Percentiles rank a stretch among this genome's conserved stretches.
Evolutionary conservation across 92 coral and sea anemone species (phyloP).

Genomic region (Porites rus): DNA sequence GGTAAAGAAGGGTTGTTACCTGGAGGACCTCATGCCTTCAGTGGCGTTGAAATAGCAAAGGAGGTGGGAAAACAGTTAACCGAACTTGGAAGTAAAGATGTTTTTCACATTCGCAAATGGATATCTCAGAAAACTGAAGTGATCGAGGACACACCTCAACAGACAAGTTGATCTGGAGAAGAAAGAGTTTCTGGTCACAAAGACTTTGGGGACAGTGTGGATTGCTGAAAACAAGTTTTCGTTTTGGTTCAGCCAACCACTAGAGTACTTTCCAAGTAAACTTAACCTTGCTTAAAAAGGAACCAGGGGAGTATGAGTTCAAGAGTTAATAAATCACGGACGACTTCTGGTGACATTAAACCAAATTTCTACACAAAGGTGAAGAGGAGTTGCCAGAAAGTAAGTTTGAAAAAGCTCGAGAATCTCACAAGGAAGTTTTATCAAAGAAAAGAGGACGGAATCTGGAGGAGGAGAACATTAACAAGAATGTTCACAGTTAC

Average conservation of each 20-base stretch:
- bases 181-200: slow-evolving; percentile 46
- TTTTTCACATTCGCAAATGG: slow-evolving; percentile 72
- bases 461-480: background rate
- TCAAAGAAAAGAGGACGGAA: slow-evolving; percentile 23
- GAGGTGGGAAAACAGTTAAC: slow-evolving; percentile 55
- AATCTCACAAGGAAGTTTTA: slow-evolving; percentile 28
- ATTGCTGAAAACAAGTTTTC: slow-evolving; percentile 61
- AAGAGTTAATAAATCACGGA: slow-evolving; percentile 17
- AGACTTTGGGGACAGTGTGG: slow-evolving; percentile 69
- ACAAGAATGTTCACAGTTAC: slow-evolving; percentile 6
- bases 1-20: slow-evolving; percentile 60
- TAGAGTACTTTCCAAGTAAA: slow-evolving; percentile 64
- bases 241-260: slow-evolving; percentile 43
- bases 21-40: slow-evolving; percentile 74
- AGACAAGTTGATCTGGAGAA: slow-evolving; percentile 61
- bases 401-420: slow-evolving; percentile 38
- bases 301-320: slow-evolving; percentile 40
- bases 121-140: slow-evolving; percentile 57
- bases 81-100: slow-evolving; percentile 59
- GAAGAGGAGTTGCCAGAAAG: slow-evolving; percentile 46
- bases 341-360: slow-evolving; percentile 64
- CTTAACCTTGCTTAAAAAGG: slow-evolving; percentile 76
- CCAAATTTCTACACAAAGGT: slow-evolving; percentile 35
- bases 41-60: background rate
- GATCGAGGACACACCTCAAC: slow-evolving; percentile 38